Percentiles rank a stretch among this genome's conserved stretches.
Conservation (phyloP, 2,797 vertebrate genomes). For the Prionace glauca region DNA sequence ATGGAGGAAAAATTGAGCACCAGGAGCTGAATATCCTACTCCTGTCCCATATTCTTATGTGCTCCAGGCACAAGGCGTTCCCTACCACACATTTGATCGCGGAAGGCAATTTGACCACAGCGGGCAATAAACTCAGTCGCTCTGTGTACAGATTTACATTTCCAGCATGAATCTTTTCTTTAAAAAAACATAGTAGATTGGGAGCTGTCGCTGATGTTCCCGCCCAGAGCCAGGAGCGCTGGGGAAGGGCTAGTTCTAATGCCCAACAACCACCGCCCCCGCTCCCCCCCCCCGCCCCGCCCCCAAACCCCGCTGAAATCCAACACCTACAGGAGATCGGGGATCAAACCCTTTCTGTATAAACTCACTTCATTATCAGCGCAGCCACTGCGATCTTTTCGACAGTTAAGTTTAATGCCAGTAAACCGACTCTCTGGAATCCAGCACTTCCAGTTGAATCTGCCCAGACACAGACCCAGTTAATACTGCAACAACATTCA, state of each 20-base stretch:
- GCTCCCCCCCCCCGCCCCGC: too few relatives aligned
- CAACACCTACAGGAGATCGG: neutral
- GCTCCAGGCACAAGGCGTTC: neutral
- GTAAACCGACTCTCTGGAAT: neutral
- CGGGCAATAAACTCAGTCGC: too few relatives aligned
- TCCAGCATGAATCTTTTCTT: neutral
- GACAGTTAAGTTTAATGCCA: neutral
- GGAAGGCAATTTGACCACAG: neutral
- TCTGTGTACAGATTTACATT: neutral
- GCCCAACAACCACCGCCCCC: neutral
- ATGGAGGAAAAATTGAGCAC: neutral
- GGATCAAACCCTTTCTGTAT: neutral
- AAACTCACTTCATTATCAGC: neutral
- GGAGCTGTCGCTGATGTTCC: neutral
- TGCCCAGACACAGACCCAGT: constrained; percentile 1
- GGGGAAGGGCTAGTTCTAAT: too few relatives aligned
- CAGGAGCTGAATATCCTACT: neutral
- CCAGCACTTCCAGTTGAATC: neutral
- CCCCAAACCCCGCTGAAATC: neutral
- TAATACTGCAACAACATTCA: neutral
- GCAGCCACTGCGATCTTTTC: neutral
- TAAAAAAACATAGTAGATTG: neutral
- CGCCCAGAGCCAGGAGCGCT: neutral
- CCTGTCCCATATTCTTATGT: neutral
- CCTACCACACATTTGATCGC: neutral